Evolutionary conservation across 2,113 vertebrate genomes (phyloP).

Genomic region (Urocitellus parryii): DNA sequence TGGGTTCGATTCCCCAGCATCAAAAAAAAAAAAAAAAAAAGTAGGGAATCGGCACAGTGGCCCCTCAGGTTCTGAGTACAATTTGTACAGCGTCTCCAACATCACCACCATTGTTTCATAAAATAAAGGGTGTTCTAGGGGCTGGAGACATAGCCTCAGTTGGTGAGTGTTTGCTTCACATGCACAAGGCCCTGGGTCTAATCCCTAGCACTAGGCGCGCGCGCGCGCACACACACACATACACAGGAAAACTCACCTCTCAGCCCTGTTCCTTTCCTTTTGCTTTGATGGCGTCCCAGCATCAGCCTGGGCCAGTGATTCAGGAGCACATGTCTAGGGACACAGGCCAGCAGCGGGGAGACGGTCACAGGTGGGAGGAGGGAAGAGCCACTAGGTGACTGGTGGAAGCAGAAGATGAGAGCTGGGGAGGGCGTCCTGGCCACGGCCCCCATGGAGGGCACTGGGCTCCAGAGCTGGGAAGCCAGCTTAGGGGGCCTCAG

Average conservation of each 20-base stretch:
- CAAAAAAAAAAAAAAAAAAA: too few relatives aligned
- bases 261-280: background rate
- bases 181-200: too few relatives aligned
- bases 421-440: background rate
- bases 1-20: too few relatives aligned
- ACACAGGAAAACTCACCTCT: background rate
- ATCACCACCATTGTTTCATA: background rate
- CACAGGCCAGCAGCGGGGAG: too few relatives aligned
- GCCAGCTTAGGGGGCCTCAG: rapidly evolving
- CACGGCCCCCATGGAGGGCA: background rate
- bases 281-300: rapidly evolving
- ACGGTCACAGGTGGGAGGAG: too few relatives aligned
- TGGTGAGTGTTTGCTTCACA: too few relatives aligned
- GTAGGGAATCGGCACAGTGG: rapidly evolving
- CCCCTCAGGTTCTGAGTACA: background rate
- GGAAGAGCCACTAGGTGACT: too few relatives aligned
- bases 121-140: background rate
- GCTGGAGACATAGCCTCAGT: too few relatives aligned
- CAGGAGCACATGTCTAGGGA: background rate
- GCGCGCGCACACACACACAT: too few relatives aligned
- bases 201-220: too few relatives aligned
- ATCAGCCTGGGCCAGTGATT: background rate
- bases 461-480: background rate
- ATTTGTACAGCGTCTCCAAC: background rate
- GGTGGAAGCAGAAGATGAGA: background rate